Evolutionary conservation across 1,140 invertebrate genomes (phyloP).

Genomic region (Dolichoris vasculosae): DNA sequence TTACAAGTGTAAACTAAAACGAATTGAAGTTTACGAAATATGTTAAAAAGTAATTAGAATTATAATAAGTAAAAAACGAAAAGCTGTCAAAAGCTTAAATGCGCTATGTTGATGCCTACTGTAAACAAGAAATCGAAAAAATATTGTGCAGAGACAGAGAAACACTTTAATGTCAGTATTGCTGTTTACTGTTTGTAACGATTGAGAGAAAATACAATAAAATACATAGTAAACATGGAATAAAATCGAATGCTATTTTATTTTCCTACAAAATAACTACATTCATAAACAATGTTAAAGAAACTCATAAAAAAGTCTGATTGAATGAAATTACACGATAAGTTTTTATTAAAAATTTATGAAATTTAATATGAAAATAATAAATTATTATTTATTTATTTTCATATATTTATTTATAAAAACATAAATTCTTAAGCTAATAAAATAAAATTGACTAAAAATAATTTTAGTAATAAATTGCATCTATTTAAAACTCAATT

Average conservation of each 20-base stretch:
- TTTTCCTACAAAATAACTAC: slow-evolving; percentile 14
- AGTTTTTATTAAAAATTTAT: too few relatives aligned
- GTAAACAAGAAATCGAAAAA: slow-evolving; percentile 49
- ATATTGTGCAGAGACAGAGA: slow-evolving; percentile 39
- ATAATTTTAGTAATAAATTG: too few relatives aligned
- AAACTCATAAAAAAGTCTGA: too few relatives aligned
- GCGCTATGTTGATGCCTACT: slow-evolving; percentile 8
- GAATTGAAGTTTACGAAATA: slow-evolving; percentile 13
- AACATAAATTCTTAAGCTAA: too few relatives aligned
- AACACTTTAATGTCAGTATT: slow-evolving; percentile 65
- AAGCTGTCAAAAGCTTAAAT: slow-evolving; percentile 24
- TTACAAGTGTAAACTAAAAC: not conserved
- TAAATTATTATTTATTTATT: too few relatives aligned
- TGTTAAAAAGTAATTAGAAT: slow-evolving; percentile 34
- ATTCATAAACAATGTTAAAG: slow-evolving; percentile 23
- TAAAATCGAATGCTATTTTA: slow-evolving; percentile 41
- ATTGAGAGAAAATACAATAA: slow-evolving; percentile 69
- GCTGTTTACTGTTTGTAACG: slow-evolving; percentile 73
- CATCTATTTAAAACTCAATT: too few relatives aligned
- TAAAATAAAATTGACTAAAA: too few relatives aligned
- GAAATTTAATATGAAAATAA: too few relatives aligned
- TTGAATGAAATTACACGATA: too few relatives aligned
- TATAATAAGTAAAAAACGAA: slow-evolving; percentile 38
- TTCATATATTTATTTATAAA: too few relatives aligned
- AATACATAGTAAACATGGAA: slow-evolving; percentile 68